Evolutionary conservation across 2,797 vertebrate species (phyloP).

Genomic region (Cynopterus sphinx): DNA sequence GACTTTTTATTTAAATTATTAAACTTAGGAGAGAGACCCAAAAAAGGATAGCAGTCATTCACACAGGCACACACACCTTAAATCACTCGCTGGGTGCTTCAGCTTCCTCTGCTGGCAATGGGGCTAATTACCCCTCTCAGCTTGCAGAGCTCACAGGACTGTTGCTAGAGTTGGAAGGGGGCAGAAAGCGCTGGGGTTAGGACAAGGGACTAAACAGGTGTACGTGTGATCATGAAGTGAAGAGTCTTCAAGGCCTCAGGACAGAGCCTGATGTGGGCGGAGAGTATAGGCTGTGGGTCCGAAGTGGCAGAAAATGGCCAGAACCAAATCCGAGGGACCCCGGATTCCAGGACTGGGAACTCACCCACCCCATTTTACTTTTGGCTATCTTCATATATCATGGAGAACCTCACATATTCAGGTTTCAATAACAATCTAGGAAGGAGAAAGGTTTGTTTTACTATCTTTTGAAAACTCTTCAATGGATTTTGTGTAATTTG

Average conservation of each 20-base stretch:
- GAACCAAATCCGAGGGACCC: accelerated
- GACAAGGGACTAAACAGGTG: too few species aligned
- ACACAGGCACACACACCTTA: not conserved
- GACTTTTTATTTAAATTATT: not conserved
- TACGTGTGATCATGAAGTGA: not conserved
- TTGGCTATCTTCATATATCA: not conserved
- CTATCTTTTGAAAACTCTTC: not conserved
- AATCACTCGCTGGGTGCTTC: not conserved
- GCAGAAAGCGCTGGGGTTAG: not conserved
- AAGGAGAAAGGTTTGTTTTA: constrained; percentile 16
- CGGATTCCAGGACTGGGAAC: not conserved
- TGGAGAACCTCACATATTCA: not conserved
- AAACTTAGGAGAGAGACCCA: not conserved
- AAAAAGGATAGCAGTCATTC: not conserved
- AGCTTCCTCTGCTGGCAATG: not conserved
- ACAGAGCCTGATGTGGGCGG: not conserved
- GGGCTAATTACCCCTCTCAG: not conserved
- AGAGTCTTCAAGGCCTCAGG: not conserved
- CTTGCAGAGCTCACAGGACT: not conserved
- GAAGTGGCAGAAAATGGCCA: accelerated
- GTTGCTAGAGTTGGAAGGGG: not conserved
- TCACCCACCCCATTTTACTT: too few species aligned
- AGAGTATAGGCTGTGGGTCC: accelerated
- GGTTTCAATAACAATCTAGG: not conserved
- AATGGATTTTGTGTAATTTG: constrained; percentile 24